Base-by-base conservation (phyloP, 2,797 vertebrate genomes). In the Clarias fuscus region DNA sequence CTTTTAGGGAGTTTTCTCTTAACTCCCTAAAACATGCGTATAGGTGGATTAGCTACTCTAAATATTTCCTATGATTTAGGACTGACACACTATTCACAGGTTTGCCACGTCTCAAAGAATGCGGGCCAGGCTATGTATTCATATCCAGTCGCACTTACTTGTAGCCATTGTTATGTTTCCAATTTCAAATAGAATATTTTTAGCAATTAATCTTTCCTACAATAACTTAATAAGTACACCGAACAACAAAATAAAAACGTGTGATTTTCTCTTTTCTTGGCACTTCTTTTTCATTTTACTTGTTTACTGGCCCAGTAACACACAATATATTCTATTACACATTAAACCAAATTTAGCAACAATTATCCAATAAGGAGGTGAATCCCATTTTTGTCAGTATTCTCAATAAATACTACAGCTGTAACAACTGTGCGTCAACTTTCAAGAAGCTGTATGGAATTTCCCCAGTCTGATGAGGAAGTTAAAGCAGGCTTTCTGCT, bases 401-500 rank as follows among this genome's bases (percentile, higher is more conserved):
- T 67, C n/a, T 81, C 11, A 27, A 27, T 10, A 81, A 53, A 18
- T 20, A 67, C 15, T 73, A 24, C 13, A 43, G 33, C 56, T 73
- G 30, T 43, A 61, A 18, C 22, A 67, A 13, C 22, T 6, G 1
- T 3, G 20, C 40, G 33, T 37, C 13, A 8, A 15, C 37, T 83
- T 86, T 84, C 64, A 82, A 37, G n/a, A 83, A 53, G 20, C 61
- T 37, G 67, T 40, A 61, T 20, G 48, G 82, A 68, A 86, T 77
- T 72, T 15, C 70, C 81, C 85, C 83, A 30, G 58, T 8, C 4
- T 83, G 70, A 78, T 53, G 27, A 86, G 73, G 86, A 89, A 86
- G 64, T 56, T 78, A 17, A 82, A 77, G 40, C 75, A 84, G 76
- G 78, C 67, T 58, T 1, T 71, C 85, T 22, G 82, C 86, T 30